phyloP scores from a whole-genome alignment of 2,797 vertebrate genomes.

The Sus cebifrons region DNA sequence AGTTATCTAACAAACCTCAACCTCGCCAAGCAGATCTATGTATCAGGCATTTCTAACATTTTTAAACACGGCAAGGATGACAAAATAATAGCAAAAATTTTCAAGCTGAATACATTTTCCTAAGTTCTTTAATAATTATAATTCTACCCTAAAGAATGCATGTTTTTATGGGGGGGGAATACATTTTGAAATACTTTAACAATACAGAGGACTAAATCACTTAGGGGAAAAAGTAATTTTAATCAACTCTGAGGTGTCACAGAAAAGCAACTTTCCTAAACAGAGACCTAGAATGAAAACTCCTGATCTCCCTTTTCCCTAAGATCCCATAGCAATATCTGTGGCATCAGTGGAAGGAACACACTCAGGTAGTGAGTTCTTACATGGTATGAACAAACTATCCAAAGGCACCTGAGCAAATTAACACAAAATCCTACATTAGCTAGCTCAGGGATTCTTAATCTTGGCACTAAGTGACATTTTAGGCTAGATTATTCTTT shows the following conservation, averaged over 20 bases:
- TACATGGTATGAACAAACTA: not conserved
- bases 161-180: not conserved
- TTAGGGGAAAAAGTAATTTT: not conserved
- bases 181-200: slow-evolving; percentile 51
- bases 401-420: slow-evolving; percentile 21
- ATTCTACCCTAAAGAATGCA: not conserved
- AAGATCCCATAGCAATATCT: slow-evolving; percentile 3
- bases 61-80: slow-evolving; percentile 42
- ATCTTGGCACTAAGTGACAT: not conserved
- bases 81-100: slow-evolving; percentile 9
- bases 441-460: slow-evolving; percentile 17
- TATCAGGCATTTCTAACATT: slow-evolving; percentile 13
- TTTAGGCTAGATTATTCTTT: not conserved
- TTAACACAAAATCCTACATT: slow-evolving; percentile 34
- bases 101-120: not conserved
- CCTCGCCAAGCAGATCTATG: not conserved
- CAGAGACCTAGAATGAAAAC: slow-evolving; percentile 50
- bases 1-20: slow-evolving; percentile 49
- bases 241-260: not conserved
- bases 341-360: not conserved
- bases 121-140: slow-evolving; percentile 51
- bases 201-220: not conserved
- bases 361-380: not conserved
- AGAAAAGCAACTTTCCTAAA: slow-evolving; percentile 51
- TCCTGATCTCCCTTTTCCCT: not conserved